These are phyloP conservation scores for Sparidentex hasta DNA, from an alignment of 2,797 vertebrate species.

Conservation along the genomic window DNA sequence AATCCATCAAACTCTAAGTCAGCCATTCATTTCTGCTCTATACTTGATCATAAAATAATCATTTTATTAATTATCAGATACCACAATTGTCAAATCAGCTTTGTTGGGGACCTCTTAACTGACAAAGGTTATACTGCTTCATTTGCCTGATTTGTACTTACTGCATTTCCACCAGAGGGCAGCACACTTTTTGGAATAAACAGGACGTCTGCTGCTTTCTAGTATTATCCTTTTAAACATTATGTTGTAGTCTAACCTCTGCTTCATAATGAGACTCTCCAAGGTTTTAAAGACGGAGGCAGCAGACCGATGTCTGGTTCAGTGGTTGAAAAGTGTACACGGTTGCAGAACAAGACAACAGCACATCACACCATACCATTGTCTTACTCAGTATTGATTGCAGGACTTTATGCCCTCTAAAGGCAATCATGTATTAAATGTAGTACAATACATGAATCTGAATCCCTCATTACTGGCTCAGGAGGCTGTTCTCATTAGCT, in stretches of 20 bases:
- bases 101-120: not conserved
- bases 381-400: slow-evolving; percentile 40
- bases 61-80: too few relatives aligned
- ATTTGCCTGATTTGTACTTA: not conserved
- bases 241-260: not conserved
- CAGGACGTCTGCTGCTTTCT: not conserved
- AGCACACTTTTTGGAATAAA: slow-evolving; percentile 40
- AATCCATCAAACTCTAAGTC: not conserved
- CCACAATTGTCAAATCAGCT: not conserved
- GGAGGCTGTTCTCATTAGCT: slow-evolving; percentile 50
- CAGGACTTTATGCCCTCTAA: slow-evolving; percentile 35
- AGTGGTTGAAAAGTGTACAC: not conserved
- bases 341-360: not conserved
- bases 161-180: slow-evolving; percentile 64
- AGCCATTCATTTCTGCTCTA: too few relatives aligned
- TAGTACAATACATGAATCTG: slow-evolving; percentile 40
- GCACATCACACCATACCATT: not conserved
- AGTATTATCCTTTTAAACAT: not conserved
- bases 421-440: slow-evolving; percentile 33
- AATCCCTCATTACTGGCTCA: slow-evolving; percentile 51
- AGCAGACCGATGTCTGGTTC: not conserved
- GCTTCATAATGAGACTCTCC: not conserved
- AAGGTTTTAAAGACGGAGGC: not conserved
- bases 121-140: not conserved
- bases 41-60: too few relatives aligned